Conservation (phyloP, 2,113 vertebrate species). For the Dromas ardeola region DNA sequence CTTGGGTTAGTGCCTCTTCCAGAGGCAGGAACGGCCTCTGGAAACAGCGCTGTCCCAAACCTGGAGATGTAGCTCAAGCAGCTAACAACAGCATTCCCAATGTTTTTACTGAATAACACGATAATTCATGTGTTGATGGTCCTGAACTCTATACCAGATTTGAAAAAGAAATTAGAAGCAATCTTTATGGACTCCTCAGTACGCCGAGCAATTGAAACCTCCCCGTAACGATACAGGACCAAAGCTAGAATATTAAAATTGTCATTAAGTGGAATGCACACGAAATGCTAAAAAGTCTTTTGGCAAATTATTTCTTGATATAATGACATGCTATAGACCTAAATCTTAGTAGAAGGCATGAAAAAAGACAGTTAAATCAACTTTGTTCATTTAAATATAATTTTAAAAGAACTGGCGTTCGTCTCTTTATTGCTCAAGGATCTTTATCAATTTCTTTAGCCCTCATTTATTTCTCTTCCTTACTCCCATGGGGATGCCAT, state of each 20-base stretch:
- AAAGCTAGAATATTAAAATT: conserved; percentile 66
- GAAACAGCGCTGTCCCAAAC: neutral
- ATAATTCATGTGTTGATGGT: neutral
- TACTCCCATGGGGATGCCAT: conserved; percentile 62
- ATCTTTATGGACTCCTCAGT: conserved; percentile 50
- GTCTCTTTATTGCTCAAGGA: conserved; percentile 74
- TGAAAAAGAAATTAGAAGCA: conserved; percentile 61
- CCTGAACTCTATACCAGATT: conserved; percentile 32
- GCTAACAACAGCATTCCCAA: neutral
- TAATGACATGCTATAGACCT: conserved; percentile 67
- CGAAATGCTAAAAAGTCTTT: conserved; percentile 56
- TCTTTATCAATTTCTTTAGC: conserved; percentile 76
- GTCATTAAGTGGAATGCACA: conserved; percentile 58
- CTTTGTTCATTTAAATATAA: conserved; percentile 79
- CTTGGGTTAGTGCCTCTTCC: neutral
- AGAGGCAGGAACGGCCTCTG: neutral
- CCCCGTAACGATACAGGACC: conserved; percentile 38
- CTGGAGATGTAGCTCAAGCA: neutral
- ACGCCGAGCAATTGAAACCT: conserved; percentile 54
- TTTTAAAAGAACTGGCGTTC: conserved; percentile 73
- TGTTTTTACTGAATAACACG: neutral
- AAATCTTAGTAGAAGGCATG: conserved; percentile 71
- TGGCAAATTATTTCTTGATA: conserved; percentile 72
- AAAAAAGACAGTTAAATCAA: conserved; percentile 77
- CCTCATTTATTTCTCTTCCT: conserved; percentile 75